Evolutionary conservation across 2,797 vertebrate species (phyloP), one percentile per base, ranked within the genome.

Genomic region (Enteromius argenteus): DNA sequence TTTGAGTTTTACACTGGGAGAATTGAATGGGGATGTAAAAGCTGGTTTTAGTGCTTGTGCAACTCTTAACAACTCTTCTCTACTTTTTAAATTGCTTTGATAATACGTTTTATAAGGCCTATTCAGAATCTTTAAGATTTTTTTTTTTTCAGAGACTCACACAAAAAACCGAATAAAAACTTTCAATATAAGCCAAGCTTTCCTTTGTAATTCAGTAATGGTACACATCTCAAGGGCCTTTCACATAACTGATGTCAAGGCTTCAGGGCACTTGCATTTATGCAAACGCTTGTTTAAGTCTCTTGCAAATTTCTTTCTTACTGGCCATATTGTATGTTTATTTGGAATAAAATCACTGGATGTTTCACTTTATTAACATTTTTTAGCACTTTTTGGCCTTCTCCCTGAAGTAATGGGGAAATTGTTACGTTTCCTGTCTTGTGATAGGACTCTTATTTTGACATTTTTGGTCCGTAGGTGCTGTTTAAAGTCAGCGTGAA

Each of bases 131-230:
- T 27, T 27, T 15, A 30, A 13, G 35, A 46, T 10, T 32, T 32
- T 32, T 10, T 44, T 30, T 73, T 53, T 73, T 74, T 83, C 10
- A 56, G 76, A n/a, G 58, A 53, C 23, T 62, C 27, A 6, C 73
- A n/a, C 11, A 76, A 42, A 75, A 35, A 30, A 58, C 58, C 11
- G 1, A 23, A 49, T 37, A 13, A 62, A 46, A 32, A 9, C 14
- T 11, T 80, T 49, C 49, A 81, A 78, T 62, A 84, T 58, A 71
- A 83, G 32, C 19, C n/a, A 60, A 62, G 51, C 62, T 74, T 35
- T 73, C 30, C 13, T 1, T 27, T 69, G 15, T 30, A 68, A 51
- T 73, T 62, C n/a, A 76, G 19, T 76, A 64, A 80, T 80, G 30
- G 14, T 39, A 56, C 69, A 30, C 17, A 23, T 35, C 10, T 60